Conservation (phyloP, 2,797 vertebrate species). For the Discoglossus pictus region DNA sequence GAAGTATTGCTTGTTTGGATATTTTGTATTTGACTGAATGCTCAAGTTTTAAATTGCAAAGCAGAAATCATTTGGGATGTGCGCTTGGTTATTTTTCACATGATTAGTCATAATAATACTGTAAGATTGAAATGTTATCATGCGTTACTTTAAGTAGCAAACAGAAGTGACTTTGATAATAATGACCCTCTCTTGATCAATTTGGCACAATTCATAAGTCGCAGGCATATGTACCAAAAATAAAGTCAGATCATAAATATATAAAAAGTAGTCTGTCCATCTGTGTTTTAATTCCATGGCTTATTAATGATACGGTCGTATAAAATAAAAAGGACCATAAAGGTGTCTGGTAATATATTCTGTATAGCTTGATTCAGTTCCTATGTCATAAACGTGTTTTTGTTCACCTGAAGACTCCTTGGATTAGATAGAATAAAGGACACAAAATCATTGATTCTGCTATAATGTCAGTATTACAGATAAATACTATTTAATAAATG, state of each 20-base stretch:
- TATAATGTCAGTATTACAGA: no score
- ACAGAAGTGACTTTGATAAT: slow-evolving; percentile 46
- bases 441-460: no score
- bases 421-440: no score
- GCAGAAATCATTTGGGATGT: slow-evolving; percentile 32
- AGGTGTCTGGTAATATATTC: no score
- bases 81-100: slow-evolving; percentile 38
- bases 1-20: slow-evolving; percentile 25
- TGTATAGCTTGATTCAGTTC: no score
- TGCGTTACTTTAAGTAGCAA: slow-evolving; percentile 45
- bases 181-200: slow-evolving; percentile 42
- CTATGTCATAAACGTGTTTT: no score
- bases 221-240: slow-evolving; percentile 24
- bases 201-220: slow-evolving; percentile 19
- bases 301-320: no score
- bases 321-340: no score
- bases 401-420: no score
- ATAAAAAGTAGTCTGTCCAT: no score
- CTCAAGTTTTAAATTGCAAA: slow-evolving; percentile 39
- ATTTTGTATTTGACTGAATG: slow-evolving; percentile 37
- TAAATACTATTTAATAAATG: no score
- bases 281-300: no score
- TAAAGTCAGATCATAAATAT: neutral
- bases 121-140: slow-evolving; percentile 45
- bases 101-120: slow-evolving; percentile 35